Evolutionary conservation across 1,140 invertebrate species (phyloP).

Genomic region (Centruroides sculpturatus): DNA sequence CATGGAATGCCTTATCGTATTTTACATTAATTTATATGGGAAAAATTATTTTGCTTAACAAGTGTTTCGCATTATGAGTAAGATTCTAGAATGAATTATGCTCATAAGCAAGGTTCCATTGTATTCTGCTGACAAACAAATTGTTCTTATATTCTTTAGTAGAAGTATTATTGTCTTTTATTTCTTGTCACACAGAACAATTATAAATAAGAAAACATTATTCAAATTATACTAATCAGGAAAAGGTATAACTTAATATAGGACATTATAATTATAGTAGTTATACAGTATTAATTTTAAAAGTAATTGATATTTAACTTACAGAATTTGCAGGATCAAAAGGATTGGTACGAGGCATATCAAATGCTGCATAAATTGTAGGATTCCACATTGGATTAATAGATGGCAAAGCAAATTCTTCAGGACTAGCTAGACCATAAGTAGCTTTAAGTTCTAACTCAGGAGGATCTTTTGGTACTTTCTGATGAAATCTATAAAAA

Average conservation of each 20-base stretch:
- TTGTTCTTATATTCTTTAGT: no score
- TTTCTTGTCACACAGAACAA: no score
- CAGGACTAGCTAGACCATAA: constrained; percentile 49
- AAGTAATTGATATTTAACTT: constrained; percentile 8
- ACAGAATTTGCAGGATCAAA: constrained; percentile 17
- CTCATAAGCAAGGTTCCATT: no score
- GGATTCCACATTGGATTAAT: constrained; percentile 41
- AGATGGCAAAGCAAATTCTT: constrained; percentile 41
- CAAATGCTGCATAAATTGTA: constrained; percentile 41
- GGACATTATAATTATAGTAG: background rate
- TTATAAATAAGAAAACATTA: no score
- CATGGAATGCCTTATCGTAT: no score
- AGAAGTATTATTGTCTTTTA: no score
- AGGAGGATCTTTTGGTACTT: constrained; percentile 44
- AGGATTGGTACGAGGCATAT: constrained; percentile 24
- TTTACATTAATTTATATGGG: no score
- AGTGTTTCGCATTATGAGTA: no score
- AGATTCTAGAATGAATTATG: no score
- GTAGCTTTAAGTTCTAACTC: constrained; percentile 47
- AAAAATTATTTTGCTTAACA: no score
- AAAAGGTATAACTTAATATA: background rate
- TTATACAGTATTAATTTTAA: background rate
- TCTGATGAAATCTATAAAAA: constrained; percentile 47
- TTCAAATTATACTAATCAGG: background rate
- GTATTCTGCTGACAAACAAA: no score